Evolutionary conservation across 2,888 invertebrate genomes (phyloP), one percentile per base, ranked within the genome.

Genomic region (Rotaria magnacalcarata): DNA sequence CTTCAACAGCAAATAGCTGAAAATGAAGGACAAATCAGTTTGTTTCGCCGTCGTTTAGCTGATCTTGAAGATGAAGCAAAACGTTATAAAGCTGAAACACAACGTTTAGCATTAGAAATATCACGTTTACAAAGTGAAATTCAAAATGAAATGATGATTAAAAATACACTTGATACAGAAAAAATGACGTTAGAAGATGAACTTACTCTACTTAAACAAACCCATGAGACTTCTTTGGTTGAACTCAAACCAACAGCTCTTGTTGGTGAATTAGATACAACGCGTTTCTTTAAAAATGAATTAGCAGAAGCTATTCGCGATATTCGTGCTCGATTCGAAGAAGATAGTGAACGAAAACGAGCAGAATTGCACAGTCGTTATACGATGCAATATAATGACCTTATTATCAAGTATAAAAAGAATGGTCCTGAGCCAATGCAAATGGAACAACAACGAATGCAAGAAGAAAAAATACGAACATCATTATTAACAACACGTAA

Each of bases 81-180:
- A 84, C 84, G 87, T n/a, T 87, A 87, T 58, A 87, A 87, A 60
- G 56, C 85, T 27, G 87, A 87, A 84, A 87, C 87, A n/a, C 87
- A 87, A 84, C 52, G 87, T 19, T 54, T 87, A 52, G 41, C 85
- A 52, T 85, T 84, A n/a, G 87, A 87, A 47, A 87, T 87, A 16
- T 60, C 84, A 43, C 80, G 87, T 14, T 54, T 87, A n/a, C 85
- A 85, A 60, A 85, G 80, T 41, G 87, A 87, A 74, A 52, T 87
- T 8, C 84, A 87, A 60, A 84, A 80, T 41, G 87, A 87, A 54
- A 85, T 84, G 10, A 56, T 87, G 11, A 80, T 84, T 60, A 85
- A 85, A 50, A 80, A 54, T 85, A 58, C 85, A 47, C 52, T 87
- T 24, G 87, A 87, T 50, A 87, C 85, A 43, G 87, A 87, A 84